A percentile compares a stretch with the other conserved stretches of the same genome.
Conservation (phyloP, 1,140 invertebrate species). For the Pinna nobilis region DNA sequence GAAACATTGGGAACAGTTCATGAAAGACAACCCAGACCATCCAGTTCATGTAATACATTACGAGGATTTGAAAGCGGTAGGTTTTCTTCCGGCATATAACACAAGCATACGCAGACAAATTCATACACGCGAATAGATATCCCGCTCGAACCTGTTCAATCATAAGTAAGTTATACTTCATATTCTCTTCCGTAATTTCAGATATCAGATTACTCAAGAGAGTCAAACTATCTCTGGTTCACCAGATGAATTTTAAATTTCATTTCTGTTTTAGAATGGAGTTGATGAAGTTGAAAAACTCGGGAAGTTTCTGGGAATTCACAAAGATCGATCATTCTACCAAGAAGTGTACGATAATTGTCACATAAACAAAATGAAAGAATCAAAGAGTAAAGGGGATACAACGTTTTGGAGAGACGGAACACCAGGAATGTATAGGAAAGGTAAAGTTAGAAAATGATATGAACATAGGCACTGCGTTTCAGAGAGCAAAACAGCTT, state of each 20-base stretch:
- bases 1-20: slow-evolving; percentile 43
- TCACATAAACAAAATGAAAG: slow-evolving; percentile 18
- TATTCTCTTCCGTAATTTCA: not conserved
- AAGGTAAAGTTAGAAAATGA: too few relatives aligned
- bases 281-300: slow-evolving; percentile 4
- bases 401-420: slow-evolving; percentile 17
- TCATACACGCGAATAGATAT: too few relatives aligned
- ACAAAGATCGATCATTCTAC: not conserved
- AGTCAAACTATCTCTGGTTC: not conserved
- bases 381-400: slow-evolving; percentile 23
- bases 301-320: slow-evolving; percentile 3
- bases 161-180: too few relatives aligned
- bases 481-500: too few relatives aligned
- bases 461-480: too few relatives aligned
- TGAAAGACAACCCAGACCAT: slow-evolving; percentile 23
- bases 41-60: slow-evolving; percentile 42
- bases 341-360: slow-evolving; percentile 5
- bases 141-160: too few relatives aligned
- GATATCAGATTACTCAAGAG: not conserved
- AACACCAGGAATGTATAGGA: slow-evolving; percentile 27
- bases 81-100: too few relatives aligned
- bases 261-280: slow-evolving; percentile 8
- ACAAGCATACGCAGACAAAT: too few relatives aligned
- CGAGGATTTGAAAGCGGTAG: slow-evolving; percentile 49
- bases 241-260: not conserved